phyloP scores from a whole-genome alignment of 2,888 invertebrate genomes.

The Apodemia mormo region DNA sequence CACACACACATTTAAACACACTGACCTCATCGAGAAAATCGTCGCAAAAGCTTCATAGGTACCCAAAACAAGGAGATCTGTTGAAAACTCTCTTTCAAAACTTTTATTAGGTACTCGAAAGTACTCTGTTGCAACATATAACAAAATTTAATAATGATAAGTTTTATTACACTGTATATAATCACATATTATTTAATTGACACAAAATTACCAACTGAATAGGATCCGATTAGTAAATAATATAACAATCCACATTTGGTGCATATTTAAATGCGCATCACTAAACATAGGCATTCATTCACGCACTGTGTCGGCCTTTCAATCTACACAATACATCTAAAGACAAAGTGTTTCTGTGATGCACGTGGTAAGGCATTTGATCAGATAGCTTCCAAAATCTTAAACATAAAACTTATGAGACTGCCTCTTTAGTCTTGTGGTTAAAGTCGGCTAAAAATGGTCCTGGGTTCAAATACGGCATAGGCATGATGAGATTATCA shows the following conservation, averaged over 20 bases:
- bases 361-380: slow-evolving; percentile 20
- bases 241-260: background rate
- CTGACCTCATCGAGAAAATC: no score
- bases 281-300: slow-evolving; percentile 30
- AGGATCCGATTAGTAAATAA: background rate
- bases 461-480: background rate
- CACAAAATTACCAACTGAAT: background rate
- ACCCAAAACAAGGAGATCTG: no score
- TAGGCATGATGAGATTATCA: no score
- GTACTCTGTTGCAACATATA: no score
- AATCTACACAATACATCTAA: slow-evolving; percentile 36
- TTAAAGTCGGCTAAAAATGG: background rate
- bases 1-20: no score
- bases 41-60: no score
- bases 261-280: background rate
- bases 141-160: no score
- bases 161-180: no score
- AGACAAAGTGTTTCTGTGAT: slow-evolving; percentile 27
- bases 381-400: slow-evolving; percentile 25
- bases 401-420: background rate
- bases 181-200: background rate
- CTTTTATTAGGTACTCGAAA: no score
- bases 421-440: background rate
- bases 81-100: no score
- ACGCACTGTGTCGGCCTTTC: slow-evolving; percentile 33